Evolutionary conservation across 1,140 invertebrate genomes (phyloP).

Genomic region (Diachasma alloeum): DNA sequence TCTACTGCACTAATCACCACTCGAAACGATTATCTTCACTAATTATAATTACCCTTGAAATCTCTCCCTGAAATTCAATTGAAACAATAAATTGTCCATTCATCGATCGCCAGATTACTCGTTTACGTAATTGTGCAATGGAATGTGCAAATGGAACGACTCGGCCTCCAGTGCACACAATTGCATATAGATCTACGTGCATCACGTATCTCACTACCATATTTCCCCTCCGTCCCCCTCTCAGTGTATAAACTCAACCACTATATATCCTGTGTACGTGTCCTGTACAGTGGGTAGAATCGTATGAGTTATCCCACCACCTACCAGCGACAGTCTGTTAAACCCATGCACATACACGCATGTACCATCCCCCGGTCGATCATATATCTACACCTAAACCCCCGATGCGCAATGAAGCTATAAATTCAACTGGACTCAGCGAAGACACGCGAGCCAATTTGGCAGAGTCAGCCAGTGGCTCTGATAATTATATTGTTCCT

Average conservation of each 20-base stretch:
- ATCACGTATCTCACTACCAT: background rate
- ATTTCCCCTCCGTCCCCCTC: background rate
- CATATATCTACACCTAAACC: slow-evolving; percentile 8
- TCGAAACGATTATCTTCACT: no score
- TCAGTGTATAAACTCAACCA: background rate
- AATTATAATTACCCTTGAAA: background rate
- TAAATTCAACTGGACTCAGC: slow-evolving; percentile 50
- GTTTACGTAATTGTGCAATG: slow-evolving; percentile 3
- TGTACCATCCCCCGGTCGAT: background rate
- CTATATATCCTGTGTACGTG: slow-evolving; percentile 24
- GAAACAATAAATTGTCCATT: background rate
- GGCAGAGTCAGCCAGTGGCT: slow-evolving; percentile 35
- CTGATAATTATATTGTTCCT: background rate
- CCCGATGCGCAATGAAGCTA: slow-evolving; percentile 54
- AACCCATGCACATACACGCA: slow-evolving; percentile 8
- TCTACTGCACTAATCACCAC: no score
- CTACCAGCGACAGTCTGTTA: background rate
- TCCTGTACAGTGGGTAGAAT: slow-evolving; percentile 6
- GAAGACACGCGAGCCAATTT: slow-evolving; percentile 62
- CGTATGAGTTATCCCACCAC: slow-evolving; percentile 27
- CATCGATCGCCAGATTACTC: slow-evolving; percentile 8
- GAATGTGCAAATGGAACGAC: slow-evolving; percentile 16
- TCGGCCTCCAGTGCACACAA: background rate
- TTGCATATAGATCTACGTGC: background rate
- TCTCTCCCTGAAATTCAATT: background rate